These are phyloP conservation scores for Thalassophryne amazonica DNA, from an alignment of 2,797 vertebrate genomes.

Conservation along the genomic window DNA sequence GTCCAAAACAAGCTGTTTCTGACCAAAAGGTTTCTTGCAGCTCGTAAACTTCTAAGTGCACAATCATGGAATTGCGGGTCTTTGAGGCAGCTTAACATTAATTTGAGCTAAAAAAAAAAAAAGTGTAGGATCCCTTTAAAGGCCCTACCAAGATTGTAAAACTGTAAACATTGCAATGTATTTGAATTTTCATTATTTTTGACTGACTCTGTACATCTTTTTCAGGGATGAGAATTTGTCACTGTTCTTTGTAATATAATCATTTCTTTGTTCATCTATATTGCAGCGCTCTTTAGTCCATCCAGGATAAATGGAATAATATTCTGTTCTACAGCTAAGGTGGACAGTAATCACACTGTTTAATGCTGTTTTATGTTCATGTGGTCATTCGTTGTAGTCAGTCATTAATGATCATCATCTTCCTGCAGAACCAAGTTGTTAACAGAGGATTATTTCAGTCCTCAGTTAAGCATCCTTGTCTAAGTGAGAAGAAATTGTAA, in stretches of 20 bases:
- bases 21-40: too few relatives aligned
- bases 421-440: neutral
- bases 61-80: too few relatives aligned
- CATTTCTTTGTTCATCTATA: constrained; percentile 1
- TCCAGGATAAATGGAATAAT: neutral
- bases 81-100: too few relatives aligned
- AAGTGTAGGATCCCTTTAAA: too few relatives aligned
- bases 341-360: constrained; percentile 14
- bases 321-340: neutral
- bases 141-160: neutral
- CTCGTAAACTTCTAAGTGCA: too few relatives aligned
- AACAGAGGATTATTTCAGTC: constrained; percentile 5
- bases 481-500: neutral
- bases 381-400: neutral
- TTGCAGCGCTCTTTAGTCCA: neutral
- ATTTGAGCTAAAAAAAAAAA: too few relatives aligned
- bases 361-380: neutral
- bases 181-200: neutral
- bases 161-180: neutral
- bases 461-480: neutral
- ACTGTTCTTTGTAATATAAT: neutral
- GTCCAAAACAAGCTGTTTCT: too few relatives aligned
- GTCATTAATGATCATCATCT: neutral
- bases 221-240: neutral
- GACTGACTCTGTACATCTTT: neutral